Conservation (phyloP, 2,113 vertebrate species). For the Phaethornis superciliosus region DNA sequence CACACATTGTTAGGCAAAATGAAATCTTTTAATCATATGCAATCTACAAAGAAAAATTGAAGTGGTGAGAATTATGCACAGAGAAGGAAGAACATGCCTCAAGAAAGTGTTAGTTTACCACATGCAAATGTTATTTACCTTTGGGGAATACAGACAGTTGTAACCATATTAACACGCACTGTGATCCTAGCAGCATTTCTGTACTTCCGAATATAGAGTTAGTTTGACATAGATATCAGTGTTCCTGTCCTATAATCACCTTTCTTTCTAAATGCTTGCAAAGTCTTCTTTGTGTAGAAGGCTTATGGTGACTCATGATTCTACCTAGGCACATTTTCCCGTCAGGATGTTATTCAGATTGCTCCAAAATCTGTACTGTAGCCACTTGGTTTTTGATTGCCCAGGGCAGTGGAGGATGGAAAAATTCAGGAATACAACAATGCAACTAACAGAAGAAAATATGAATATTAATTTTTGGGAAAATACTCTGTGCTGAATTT, state of each 20-base stretch:
- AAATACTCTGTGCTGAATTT: background rate
- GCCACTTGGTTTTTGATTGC: background rate
- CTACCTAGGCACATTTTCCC: background rate
- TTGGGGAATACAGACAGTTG: constrained; percentile 58
- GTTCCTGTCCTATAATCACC: background rate
- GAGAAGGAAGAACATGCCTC: constrained; percentile 64
- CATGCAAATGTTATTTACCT: constrained; percentile 61
- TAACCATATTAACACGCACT: constrained; percentile 46
- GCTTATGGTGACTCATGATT: background rate
- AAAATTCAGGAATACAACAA: background rate
- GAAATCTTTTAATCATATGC: constrained; percentile 74
- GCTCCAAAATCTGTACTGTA: background rate
- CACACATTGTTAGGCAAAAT: constrained; percentile 66
- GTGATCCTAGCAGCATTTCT: constrained; percentile 42
- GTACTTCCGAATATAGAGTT: constrained; percentile 1
- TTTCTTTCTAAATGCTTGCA: background rate
- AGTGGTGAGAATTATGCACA: constrained; percentile 72
- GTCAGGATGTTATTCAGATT: background rate
- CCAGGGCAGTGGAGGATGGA: background rate
- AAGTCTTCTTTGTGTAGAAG: background rate
- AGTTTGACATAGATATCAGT: background rate
- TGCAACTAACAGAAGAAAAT: background rate
- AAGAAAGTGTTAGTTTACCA: constrained; percentile 58
- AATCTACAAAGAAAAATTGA: constrained; percentile 73
- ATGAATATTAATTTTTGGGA: background rate